These are phyloP conservation scores for Cyphomyrus discorhynchus DNA, from an alignment of 2,113 vertebrate genomes.

Conservation along the genomic window DNA sequence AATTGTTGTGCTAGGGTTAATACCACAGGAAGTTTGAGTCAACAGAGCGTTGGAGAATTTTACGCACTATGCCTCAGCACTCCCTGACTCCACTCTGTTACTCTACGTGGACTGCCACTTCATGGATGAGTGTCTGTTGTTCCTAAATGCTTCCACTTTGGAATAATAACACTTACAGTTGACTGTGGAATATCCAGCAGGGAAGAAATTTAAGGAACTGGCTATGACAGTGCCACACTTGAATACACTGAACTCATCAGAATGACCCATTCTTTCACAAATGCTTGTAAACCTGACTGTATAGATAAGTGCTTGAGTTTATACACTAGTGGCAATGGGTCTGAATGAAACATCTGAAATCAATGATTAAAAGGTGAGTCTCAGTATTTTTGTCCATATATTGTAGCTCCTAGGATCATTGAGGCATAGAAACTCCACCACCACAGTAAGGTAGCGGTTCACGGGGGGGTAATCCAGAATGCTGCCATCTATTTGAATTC, in stretches of 20 bases:
- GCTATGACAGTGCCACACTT: not conserved
- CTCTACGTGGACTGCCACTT: not conserved
- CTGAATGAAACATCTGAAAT: not conserved
- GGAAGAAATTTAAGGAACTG: not conserved
- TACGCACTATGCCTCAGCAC: not conserved
- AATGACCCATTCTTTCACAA: not conserved
- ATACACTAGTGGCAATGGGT: not conserved
- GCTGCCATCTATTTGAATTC: not conserved
- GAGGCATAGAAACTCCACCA: not conserved
- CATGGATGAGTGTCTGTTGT: not conserved
- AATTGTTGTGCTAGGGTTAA: not conserved
- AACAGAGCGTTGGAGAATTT: not conserved
- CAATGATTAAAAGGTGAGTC: not conserved
- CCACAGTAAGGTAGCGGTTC: not conserved
- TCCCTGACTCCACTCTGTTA: not conserved
- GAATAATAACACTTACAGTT: not conserved
- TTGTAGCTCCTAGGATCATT: not conserved
- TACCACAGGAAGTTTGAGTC: not conserved
- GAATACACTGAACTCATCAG: not conserved
- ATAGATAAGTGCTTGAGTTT: not conserved
- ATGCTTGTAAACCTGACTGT: not conserved
- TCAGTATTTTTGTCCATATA: not conserved
- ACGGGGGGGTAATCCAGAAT: not conserved
- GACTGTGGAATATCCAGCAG: not conserved
- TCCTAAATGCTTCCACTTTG: not conserved